phyloP scores from a whole-genome alignment of 1,140 invertebrate species.

The Caerostris extrusa region DNA sequence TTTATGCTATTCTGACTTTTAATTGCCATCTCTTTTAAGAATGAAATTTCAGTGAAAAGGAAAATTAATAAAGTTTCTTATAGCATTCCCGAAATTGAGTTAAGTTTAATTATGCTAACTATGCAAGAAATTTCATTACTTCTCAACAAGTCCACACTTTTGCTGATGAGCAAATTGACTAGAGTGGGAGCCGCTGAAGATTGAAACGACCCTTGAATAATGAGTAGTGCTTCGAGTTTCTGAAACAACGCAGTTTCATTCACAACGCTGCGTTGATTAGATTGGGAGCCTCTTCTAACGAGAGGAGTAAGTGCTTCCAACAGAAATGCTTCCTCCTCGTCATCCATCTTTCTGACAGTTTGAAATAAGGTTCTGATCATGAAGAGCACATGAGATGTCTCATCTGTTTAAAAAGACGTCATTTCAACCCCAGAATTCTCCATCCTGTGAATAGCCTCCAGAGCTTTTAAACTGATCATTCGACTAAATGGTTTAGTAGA shows the following conservation, averaged over 20 bases:
- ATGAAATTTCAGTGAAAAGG: too few relatives aligned
- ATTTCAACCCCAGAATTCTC: background rate
- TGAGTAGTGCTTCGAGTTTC: background rate
- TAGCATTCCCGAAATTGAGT: too few relatives aligned
- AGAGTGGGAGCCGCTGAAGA: background rate
- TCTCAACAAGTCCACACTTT: background rate
- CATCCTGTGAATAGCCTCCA: background rate
- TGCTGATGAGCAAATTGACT: background rate
- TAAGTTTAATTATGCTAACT: background rate
- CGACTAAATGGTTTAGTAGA: background rate
- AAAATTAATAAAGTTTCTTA: too few relatives aligned
- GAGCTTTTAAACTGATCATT: background rate
- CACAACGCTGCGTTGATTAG: conserved; percentile 16
- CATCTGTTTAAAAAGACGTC: conserved; percentile 45
- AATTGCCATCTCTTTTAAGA: too few relatives aligned
- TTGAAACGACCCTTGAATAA: background rate
- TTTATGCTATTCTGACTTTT: too few relatives aligned
- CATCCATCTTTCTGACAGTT: conserved; percentile 62
- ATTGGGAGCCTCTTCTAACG: conserved; percentile 12
- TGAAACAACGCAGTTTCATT: conserved; percentile 1
- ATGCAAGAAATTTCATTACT: background rate
- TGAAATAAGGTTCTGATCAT: conserved; percentile 39
- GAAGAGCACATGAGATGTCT: background rate
- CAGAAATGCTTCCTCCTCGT: background rate
- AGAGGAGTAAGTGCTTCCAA: conserved; percentile 18